Evolutionary conservation across 2,888 invertebrate genomes (phyloP).

Genomic region (Luffia ferchaultella): DNA sequence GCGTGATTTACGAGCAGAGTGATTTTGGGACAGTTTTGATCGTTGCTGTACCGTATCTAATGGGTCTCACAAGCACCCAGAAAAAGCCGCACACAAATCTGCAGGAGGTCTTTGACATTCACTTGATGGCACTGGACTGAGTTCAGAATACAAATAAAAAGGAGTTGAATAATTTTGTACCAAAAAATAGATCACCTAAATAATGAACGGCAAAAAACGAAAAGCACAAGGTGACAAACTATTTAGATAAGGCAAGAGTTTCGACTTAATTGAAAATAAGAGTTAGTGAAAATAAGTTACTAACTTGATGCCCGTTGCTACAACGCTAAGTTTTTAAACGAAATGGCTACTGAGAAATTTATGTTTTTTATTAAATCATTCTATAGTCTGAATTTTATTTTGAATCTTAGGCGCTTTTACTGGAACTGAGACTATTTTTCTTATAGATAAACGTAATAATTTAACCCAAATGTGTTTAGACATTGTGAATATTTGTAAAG

Average conservation of each 20-base stretch:
- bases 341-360: not conserved
- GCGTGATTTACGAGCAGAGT: too few species aligned
- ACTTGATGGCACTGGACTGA: not conserved
- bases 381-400: not conserved
- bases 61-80: conserved; percentile 26
- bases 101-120: conserved; percentile 42
- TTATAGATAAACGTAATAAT: not conserved
- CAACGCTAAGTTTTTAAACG: not conserved
- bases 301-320: not conserved
- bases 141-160: not conserved
- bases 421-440: not conserved
- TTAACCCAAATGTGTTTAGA: not conserved
- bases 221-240: not conserved
- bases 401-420: not conserved
- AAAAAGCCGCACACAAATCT: conserved; percentile 27
- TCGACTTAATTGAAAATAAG: not conserved
- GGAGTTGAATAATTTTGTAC: not conserved
- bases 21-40: conserved; percentile 29
- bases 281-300: not conserved
- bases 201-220: not conserved
- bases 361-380: not conserved
- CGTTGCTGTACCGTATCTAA: conserved; percentile 39
- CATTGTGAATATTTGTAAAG: not conserved
- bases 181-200: conserved; percentile 1
- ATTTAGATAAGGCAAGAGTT: not conserved